A percentile compares a stretch with the other conserved stretches of the same genome.
phyloP scores from a whole-genome alignment of 2,888 invertebrate species.

The Tromatobia lineatoria region DNA sequence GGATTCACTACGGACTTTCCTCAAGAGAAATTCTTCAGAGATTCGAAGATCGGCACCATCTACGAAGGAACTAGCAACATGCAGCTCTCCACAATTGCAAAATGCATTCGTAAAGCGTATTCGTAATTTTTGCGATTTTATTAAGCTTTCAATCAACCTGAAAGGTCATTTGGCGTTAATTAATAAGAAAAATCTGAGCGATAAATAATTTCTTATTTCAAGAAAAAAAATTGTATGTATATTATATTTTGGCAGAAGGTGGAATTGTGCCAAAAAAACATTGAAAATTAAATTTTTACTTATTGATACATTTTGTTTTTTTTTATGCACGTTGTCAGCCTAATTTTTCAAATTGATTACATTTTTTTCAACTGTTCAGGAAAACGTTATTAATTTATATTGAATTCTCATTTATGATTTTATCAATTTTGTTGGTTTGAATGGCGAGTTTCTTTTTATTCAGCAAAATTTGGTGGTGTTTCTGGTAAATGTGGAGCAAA shows the following conservation, averaged over 20 bases:
- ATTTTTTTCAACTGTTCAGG: neutral
- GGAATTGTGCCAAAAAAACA: neutral
- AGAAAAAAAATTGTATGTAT: neutral
- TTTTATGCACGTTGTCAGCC: neutral
- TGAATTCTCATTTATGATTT: neutral
- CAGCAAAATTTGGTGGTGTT: too few species aligned
- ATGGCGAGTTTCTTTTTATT: neutral
- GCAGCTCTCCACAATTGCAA: slow-evolving; percentile 98
- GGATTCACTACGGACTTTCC: slow-evolving; percentile 98
- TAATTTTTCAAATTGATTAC: neutral
- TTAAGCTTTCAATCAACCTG: neutral
- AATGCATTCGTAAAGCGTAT: slow-evolving; percentile 92
- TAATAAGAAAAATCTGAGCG: neutral
- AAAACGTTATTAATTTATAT: neutral
- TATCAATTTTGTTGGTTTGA: neutral
- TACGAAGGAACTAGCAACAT: slow-evolving; percentile 99
- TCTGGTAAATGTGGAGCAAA: too few species aligned
- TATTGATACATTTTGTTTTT: neutral
- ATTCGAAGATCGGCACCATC: slow-evolving; percentile 98
- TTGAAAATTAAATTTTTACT: neutral
- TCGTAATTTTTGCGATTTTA: slow-evolving; percentile 75
- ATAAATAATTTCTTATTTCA: neutral
- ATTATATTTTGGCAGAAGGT: neutral
- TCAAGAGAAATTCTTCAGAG: slow-evolving; percentile 98
- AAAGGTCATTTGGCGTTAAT: neutral